phyloP scores from a whole-genome alignment of 2,888 invertebrate species.

The Toxonevra muliebris region DNA sequence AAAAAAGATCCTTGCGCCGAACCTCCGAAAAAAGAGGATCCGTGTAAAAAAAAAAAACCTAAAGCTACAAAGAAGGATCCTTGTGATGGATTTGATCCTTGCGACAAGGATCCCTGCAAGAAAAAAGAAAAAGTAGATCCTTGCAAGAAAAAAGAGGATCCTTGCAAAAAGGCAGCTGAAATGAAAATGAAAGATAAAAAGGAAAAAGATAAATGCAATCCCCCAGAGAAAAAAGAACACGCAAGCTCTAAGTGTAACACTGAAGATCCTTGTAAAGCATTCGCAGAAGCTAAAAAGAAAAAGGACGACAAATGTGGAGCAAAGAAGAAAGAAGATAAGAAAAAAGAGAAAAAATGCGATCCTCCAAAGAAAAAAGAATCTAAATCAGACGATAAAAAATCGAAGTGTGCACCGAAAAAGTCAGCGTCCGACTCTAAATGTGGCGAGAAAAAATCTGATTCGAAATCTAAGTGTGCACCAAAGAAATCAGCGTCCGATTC shows the following conservation, averaged over 20 bases:
- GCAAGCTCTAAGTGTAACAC: conserved; percentile 10
- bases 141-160: conserved; percentile 23
- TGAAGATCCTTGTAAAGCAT: conserved; percentile 18
- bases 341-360: conserved; percentile 11
- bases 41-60: conserved; percentile 28
- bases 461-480: neutral
- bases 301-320: conserved; percentile 7
- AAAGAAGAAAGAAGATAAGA: neutral
- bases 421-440: neutral
- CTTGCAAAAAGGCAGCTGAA: conserved; percentile 10
- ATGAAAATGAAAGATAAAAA: neutral
- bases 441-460: conserved; percentile 5
- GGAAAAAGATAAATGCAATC: conserved; percentile 9
- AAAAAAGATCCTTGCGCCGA: conserved; percentile 21
- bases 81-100: conserved; percentile 26
- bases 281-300: no score
- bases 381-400: neutral
- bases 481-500: conserved; percentile 6
- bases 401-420: neutral
- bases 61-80: conserved; percentile 28
- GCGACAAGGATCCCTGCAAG: conserved; percentile 13
- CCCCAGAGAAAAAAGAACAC: neutral
- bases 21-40: conserved; percentile 21
- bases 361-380: neutral
- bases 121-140: conserved; percentile 22